These are phyloP conservation scores for Sinocyclocheilus anshuiensis DNA, from an alignment of 2,113 vertebrate species.

Conservation along the genomic window DNA sequence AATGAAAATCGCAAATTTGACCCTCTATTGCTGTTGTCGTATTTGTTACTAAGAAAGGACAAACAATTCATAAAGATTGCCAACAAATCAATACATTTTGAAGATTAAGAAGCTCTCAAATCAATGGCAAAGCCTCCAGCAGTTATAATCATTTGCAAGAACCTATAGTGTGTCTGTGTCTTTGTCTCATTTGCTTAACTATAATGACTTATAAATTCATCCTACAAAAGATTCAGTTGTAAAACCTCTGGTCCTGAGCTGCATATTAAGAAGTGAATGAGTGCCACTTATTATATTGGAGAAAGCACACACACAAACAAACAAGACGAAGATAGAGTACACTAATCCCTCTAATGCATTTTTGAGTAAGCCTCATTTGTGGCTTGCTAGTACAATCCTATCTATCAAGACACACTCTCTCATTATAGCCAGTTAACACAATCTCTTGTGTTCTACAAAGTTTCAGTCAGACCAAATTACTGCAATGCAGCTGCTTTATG, in stretches of 20 bases:
- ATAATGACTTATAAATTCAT: constrained; percentile 1
- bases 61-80: not conserved
- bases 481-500: constrained; percentile 7
- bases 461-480: constrained; percentile 51
- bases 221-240: not conserved
- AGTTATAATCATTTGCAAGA: constrained; percentile 23
- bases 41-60: not conserved
- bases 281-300: constrained; percentile 19
- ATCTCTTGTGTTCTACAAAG: not conserved
- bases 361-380: constrained; percentile 67
- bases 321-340: constrained; percentile 73
- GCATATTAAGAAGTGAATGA: not conserved
- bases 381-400: constrained; percentile 60
- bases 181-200: not conserved
- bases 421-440: constrained; percentile 53
- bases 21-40: not conserved
- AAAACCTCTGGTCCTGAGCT: constrained; percentile 4
- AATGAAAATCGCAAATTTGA: not conserved
- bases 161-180: not conserved
- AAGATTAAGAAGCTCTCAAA: not conserved
- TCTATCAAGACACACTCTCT: constrained; percentile 66
- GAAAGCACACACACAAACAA: constrained; percentile 56
- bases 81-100: not conserved
- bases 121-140: not conserved
- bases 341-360: constrained; percentile 70